phyloP scores from a whole-genome alignment of 2,797 vertebrate species.

The Thripadectes ignobilis region DNA sequence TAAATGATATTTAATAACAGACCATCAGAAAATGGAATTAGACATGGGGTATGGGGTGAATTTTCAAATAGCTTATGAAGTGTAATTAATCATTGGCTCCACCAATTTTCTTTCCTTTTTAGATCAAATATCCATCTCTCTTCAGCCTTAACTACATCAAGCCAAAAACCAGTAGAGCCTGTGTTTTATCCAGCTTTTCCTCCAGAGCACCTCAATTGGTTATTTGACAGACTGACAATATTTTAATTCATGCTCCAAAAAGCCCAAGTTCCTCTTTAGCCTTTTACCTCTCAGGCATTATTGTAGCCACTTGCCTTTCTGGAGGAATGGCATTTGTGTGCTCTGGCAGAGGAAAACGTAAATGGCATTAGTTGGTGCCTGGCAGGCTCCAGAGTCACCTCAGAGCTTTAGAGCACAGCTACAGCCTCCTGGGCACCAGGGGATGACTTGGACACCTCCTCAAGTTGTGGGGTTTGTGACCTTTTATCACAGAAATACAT shows the following conservation, averaged over 20 bases:
- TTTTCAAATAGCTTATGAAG: constrained; percentile 11
- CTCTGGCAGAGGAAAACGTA: not conserved
- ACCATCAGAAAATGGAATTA: not conserved
- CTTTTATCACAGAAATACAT: constrained; percentile 31
- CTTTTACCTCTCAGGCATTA: not conserved
- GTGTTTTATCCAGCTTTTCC: not conserved
- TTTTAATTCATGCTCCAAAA: not conserved
- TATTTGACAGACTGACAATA: not conserved
- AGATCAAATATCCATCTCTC: constrained; percentile 17
- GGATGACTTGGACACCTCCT: not conserved
- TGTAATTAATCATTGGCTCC: constrained; percentile 12
- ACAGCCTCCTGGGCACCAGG: not conserved
- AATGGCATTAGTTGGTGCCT: not conserved
- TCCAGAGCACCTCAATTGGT: not conserved
- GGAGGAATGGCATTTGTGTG: not conserved
- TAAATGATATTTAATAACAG: constrained; percentile 4
- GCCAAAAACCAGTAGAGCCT: constrained; percentile 8
- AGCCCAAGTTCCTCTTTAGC: not conserved
- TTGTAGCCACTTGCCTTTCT: not conserved
- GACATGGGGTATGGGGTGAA: not conserved
- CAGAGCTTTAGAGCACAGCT: not conserved
- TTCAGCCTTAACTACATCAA: not conserved
- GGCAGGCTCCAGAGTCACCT: not conserved
- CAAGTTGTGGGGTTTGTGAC: not conserved
- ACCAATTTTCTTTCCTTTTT: constrained; percentile 5